Evolutionary conservation across 2,888 invertebrate species (phyloP).

Genomic region (Axea sp.): DNA sequence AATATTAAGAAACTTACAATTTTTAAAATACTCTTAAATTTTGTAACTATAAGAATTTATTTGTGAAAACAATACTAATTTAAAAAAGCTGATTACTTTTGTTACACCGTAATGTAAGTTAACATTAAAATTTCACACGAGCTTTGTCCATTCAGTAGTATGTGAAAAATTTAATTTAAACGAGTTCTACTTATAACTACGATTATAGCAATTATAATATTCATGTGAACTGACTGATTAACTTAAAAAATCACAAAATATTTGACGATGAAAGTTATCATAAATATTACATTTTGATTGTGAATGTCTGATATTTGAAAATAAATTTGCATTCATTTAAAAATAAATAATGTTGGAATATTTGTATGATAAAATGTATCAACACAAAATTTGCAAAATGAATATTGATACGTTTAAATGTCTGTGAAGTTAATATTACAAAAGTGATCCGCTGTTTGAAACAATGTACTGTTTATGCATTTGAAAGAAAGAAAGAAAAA

Average conservation of each 20-base stretch:
- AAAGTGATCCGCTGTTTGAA: constrained; percentile 43
- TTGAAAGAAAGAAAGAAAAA: constrained; percentile 28
- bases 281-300: constrained; percentile 50
- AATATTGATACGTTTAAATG: constrained; percentile 54
- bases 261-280: constrained; percentile 50
- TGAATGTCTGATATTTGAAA: constrained; percentile 52
- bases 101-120: too few species aligned
- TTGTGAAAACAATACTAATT: too few species aligned
- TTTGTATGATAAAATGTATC: constrained; percentile 50
- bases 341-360: constrained; percentile 50
- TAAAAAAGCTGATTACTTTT: too few species aligned
- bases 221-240: constrained; percentile 27
- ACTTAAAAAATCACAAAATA: constrained; percentile 39
- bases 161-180: constrained; percentile 41
- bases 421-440: constrained; percentile 57
- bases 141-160: too few species aligned
- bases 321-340: constrained; percentile 52
- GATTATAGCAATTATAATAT: constrained; percentile 28
- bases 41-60: too few species aligned
- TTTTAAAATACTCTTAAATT: too few species aligned
- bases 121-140: too few species aligned
- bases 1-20: too few species aligned
- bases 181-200: constrained; percentile 10
- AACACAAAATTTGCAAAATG: constrained; percentile 56
- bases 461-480: constrained; percentile 51